Evolutionary conservation across 2,797 vertebrate species (phyloP).

Genomic region (Scomberomorus guttatus): DNA sequence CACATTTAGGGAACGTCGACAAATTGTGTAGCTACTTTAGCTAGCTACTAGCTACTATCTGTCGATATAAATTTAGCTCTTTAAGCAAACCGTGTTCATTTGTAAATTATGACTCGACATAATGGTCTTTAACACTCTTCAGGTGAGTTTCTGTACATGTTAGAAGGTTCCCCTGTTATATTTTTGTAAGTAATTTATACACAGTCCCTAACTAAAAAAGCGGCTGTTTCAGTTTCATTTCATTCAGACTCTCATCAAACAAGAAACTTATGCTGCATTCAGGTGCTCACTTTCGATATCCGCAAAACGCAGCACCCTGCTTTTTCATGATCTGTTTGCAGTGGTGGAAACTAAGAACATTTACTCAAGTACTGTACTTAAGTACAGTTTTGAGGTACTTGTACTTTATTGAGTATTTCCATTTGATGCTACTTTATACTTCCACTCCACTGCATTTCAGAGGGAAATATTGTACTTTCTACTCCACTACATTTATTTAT

Average conservation of each 20-base stretch:
- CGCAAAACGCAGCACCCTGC: neutral
- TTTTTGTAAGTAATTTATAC: accelerated
- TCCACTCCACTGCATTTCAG: no score
- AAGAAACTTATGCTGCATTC: conserved; percentile 56
- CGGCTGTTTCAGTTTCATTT: conserved; percentile 66
- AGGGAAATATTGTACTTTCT: no score
- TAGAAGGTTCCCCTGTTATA: accelerated
- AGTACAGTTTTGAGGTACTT: no score
- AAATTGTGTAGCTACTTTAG: neutral
- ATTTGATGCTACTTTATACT: no score
- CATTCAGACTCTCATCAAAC: neutral
- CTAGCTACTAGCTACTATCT: no score
- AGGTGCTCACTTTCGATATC: neutral
- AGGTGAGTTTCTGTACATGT: neutral
- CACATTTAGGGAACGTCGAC: neutral
- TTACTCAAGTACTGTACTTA: no score
- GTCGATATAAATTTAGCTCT: accelerated
- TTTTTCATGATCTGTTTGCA: no score
- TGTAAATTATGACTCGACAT: accelerated
- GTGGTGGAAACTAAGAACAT: no score
- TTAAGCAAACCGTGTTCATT: accelerated
- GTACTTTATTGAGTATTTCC: no score
- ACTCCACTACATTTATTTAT: no score
- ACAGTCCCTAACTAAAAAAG: conserved; percentile 23
- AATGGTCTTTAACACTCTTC: accelerated